Evolutionary conservation across 2,888 invertebrate genomes (phyloP), one percentile per base, ranked within the genome.

Genomic region (Drepanosiphum platanoidis): DNA sequence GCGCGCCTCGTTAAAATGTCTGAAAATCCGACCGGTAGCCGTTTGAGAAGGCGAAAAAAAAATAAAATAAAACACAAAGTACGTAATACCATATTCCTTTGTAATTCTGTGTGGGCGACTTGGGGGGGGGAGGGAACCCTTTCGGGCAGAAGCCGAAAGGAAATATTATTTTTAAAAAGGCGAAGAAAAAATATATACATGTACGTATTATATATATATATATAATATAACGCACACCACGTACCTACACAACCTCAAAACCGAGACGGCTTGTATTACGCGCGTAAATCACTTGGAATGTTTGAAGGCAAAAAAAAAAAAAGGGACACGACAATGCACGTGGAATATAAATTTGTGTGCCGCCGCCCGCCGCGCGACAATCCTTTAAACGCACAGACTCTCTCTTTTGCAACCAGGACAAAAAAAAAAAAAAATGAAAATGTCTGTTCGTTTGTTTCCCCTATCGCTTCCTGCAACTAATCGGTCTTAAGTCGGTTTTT

Each of bases 341-440:
- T 32, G 84, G 84, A 84, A 84, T 84, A 84, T 77, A 84, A 84
- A 84, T 84, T 77, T 39, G 77, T 70, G 84, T 9, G 68, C 84
- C 15, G 68, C 84, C 84, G 84, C 84, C 84, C 84, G 84, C 66
- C 75, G 84, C n/a, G 84, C 83, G 83, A 77, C 84, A 84, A 84
- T 84, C 84, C 84, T 84, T 84, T 84, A 84, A 84, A 84, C 75
- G 75, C 30, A 42, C 58, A 74, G 46, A 27, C 58, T 64, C 39
- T 70, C 68, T 68, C 58, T 52, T 61, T 39, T 36, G 81, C 34
- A 13, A 71, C 70, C 18, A 18, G 22, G 32, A 52, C 58, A 22
- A 70, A 70, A 70, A 36, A 70, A 36, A 71, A 39, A 64, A 39
- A 52, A 32, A 66, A 13, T 2, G 22, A 32, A 66, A 71, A 71